Percentiles rank a stretch among this genome's conserved stretches.
Evolutionary conservation across 2,888 invertebrate genomes (phyloP).

Genomic region (Neuroscelio doddi): DNA sequence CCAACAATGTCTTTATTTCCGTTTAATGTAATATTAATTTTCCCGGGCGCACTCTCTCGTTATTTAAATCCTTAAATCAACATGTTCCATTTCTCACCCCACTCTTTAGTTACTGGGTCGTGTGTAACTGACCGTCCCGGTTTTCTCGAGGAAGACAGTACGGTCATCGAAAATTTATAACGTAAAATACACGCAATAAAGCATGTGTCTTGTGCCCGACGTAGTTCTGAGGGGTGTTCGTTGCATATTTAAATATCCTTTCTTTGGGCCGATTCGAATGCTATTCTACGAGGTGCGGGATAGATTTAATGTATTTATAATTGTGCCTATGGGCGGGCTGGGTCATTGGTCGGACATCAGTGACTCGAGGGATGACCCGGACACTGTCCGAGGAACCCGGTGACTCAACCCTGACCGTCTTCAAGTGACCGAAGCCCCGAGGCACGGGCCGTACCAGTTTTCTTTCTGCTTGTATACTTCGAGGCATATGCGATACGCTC

Average conservation of each 20-base stretch:
- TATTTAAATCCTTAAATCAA: too few relatives aligned
- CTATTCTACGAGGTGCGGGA: constrained; percentile 62
- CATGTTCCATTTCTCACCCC: too few relatives aligned
- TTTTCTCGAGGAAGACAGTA: constrained; percentile 8
- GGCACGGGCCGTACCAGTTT: constrained; percentile 30
- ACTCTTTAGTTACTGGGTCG: too few relatives aligned
- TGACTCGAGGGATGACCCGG: constrained; percentile 65
- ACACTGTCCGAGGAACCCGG: constrained; percentile 30
- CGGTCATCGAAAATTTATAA: constrained; percentile 62
- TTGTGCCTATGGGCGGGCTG: constrained; percentile 64
- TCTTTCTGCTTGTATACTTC: neutral
- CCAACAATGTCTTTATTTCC: too few relatives aligned
- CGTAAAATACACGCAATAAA: constrained; percentile 70
- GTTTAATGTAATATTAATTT: too few relatives aligned
- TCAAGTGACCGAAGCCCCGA: constrained; percentile 21
- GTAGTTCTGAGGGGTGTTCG: too few relatives aligned
- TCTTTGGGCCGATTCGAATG: constrained; percentile 52
- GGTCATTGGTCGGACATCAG: constrained; percentile 70
- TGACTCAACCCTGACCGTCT: constrained; percentile 22
- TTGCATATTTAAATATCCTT: constrained; percentile 65
- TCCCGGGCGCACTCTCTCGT: too few relatives aligned
- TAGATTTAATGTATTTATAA: constrained; percentile 70
- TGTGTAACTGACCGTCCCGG: neutral
- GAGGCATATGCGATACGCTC: neutral
- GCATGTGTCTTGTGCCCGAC: constrained; percentile 43